These are phyloP conservation scores for Lycophotia porphyrea DNA, from an alignment of 2,888 invertebrate species.

Conservation along the genomic window DNA sequence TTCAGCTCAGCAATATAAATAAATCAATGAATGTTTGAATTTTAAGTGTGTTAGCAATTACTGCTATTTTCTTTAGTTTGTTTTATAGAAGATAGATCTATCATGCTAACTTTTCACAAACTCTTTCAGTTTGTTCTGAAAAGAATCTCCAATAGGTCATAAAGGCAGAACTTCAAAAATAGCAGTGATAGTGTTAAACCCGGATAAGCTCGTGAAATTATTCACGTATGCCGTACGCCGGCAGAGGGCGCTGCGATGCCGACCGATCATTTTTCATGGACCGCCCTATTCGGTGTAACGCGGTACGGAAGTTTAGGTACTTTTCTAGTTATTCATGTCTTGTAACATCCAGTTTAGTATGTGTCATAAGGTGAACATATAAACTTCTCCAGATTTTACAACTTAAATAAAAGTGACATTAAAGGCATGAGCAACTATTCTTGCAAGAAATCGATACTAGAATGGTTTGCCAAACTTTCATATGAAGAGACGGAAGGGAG, in stretches of 20 bases:
- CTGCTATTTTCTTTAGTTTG: not conserved
- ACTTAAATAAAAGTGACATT: too few relatives aligned
- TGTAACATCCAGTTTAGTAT: slow-evolving; percentile 6
- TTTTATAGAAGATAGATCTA: not conserved
- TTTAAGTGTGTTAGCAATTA: not conserved
- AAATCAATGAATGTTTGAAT: not conserved
- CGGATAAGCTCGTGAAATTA: slow-evolving; percentile 41
- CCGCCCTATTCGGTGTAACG: slow-evolving; percentile 6
- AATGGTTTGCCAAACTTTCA: too few relatives aligned
- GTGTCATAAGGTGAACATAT: not conserved
- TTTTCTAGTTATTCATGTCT: not conserved
- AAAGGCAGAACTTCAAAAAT: slow-evolving; percentile 15
- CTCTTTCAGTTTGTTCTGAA: not conserved
- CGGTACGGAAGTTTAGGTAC: slow-evolving; percentile 21
- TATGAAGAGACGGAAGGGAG: too few relatives aligned
- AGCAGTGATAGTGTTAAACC: slow-evolving; percentile 19
- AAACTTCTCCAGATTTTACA: not conserved
- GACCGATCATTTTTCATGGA: slow-evolving; percentile 46
- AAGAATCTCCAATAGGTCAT: not conserved
- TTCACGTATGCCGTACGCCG: slow-evolving; percentile 42
- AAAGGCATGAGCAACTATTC: too few relatives aligned
- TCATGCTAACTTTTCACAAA: not conserved
- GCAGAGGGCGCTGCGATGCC: slow-evolving; percentile 36
- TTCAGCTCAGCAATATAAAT: not conserved
- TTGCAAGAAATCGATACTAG: too few relatives aligned